A percentile compares a stretch with the other conserved stretches of the same genome.
Conservation (phyloP, 2,113 vertebrate species). For the Strigops habroptila region DNA sequence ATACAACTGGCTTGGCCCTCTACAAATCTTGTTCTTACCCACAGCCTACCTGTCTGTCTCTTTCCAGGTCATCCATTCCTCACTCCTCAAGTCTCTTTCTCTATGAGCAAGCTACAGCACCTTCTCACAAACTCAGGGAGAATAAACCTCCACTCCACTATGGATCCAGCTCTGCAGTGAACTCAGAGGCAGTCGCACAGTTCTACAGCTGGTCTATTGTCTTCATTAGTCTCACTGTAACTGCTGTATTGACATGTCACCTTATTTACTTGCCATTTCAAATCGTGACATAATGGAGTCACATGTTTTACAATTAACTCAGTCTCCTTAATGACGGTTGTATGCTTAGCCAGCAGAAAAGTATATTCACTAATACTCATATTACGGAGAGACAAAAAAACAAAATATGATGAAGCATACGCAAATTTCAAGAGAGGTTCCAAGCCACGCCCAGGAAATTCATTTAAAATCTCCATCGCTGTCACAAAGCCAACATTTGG, state of each 20-base stretch:
- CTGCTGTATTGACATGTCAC: neutral
- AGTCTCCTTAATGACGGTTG: neutral
- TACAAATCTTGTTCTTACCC: neutral
- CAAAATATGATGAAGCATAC: slow-evolving; percentile 60
- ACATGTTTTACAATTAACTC: neutral
- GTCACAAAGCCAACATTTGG: slow-evolving; percentile 91
- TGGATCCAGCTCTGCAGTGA: neutral
- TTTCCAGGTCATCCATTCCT: neutral
- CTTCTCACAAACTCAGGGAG: neutral
- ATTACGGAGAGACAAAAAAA: neutral
- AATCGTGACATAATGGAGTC: neutral
- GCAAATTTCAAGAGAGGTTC: slow-evolving; percentile 85
- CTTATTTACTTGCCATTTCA: neutral
- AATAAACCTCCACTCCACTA: neutral
- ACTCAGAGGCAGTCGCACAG: neutral
- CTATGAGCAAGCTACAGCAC: neutral
- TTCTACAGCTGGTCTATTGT: neutral
- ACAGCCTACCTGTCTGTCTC: neutral
- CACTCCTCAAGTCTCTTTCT: neutral
- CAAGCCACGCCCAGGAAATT: slow-evolving; percentile 89
- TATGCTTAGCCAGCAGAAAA: neutral
- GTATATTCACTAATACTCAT: neutral
- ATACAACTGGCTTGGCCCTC: neutral
- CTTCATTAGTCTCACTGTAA: neutral
- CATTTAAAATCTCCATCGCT: slow-evolving; percentile 97